Evolutionary conservation across 2,113 vertebrate genomes (phyloP), one percentile per base, ranked within the genome.

Genomic region (Rhabdomys dilectus): DNA sequence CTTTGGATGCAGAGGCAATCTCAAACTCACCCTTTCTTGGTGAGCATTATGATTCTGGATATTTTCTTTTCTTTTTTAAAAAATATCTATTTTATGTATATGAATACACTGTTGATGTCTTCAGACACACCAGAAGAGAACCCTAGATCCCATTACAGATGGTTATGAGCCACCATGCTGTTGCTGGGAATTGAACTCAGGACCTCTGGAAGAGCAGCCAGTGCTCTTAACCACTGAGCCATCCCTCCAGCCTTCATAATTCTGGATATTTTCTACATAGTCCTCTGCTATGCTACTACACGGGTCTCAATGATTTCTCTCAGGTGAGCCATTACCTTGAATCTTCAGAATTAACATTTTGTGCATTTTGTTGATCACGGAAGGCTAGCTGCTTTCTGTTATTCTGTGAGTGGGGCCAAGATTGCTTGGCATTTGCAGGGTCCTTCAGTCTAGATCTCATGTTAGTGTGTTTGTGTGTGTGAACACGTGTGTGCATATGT

Each of bases 251-350:
- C 4, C 12, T 12, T 12, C 12, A 42, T 72, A 8, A 60, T 81
- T 93, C 39, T 12, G 76, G 90, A 7, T 21, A 2, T 36, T 42
- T 68, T 36, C 60, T 26, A 56, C 75, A 87, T 80, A 0, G 16
- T 68, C 56, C 0, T 0, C 80, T 19, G 0, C 6, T 10, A 21
- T 70, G 87, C 89, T 10, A 2, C 93, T 45, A 3, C 7, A 0
- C 7, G 1, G 56, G 9, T 53, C 51, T 3, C 92, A 2, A 0
- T 16, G 34, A 3, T 34, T 34, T 10, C 81, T 81, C 2, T 51
- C 0, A 21, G n/a, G 8, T 2, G 1, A 76, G 76, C 19, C 53
- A 6, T 70, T 77, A 7, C 48, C 16, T 72, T 66, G 22, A 3
- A 68, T 70, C 80, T 39, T 73, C 31, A 60, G 2, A 36, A 84